A percentile compares a stretch with the other conserved stretches of the same genome.
These are phyloP conservation scores for Setipinna tenuifilis DNA, from an alignment of 2,797 vertebrate genomes.

Conservation along the genomic window DNA sequence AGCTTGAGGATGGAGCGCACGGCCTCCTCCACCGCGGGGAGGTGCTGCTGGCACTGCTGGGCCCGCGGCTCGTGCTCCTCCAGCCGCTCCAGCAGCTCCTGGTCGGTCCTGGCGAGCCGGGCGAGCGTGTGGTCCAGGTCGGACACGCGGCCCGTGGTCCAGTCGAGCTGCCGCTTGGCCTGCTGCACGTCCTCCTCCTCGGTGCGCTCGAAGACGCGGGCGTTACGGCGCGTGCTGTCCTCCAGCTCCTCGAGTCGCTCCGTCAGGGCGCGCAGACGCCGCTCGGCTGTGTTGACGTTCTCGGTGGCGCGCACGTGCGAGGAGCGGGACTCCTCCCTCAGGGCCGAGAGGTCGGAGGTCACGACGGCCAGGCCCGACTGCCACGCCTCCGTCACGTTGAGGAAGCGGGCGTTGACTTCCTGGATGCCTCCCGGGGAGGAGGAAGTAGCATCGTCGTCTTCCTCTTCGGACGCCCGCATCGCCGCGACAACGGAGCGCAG, in stretches of 20 bases:
- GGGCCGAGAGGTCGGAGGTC: conserved; percentile 69
- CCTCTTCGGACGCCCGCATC: conserved; percentile 75
- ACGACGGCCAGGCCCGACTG: conserved; percentile 75
- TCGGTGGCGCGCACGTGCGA: conserved; percentile 79
- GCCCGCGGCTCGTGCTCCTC: conserved; percentile 77
- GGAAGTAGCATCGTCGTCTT: conserved; percentile 34
- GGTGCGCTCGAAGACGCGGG: conserved; percentile 82
- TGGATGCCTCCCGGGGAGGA: conserved; percentile 76
- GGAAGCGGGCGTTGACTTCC: conserved; percentile 78
- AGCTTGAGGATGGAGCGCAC: conserved; percentile 84
- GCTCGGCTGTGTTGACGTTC: conserved; percentile 84
- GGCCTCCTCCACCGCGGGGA: conserved; percentile 85
- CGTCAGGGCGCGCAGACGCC: conserved; percentile 73
- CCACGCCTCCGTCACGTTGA: conserved; percentile 83
- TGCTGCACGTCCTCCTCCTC: conserved; percentile 84
- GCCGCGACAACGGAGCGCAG: conserved; percentile 72
- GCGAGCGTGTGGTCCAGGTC: conserved; percentile 75
- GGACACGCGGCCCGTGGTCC: conserved; percentile 74
- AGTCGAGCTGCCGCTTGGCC: conserved; percentile 77
- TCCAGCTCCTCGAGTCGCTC: conserved; percentile 86
- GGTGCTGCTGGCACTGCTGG: conserved; percentile 78
- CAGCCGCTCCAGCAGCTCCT: conserved; percentile 75
- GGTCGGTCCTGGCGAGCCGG: conserved; percentile 67
- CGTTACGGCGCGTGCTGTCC: conserved; percentile 87
- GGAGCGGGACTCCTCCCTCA: conserved; percentile 82